Base-by-base conservation (phyloP, 2,797 vertebrate species). In the Muraenolepis orangiensis region DNA sequence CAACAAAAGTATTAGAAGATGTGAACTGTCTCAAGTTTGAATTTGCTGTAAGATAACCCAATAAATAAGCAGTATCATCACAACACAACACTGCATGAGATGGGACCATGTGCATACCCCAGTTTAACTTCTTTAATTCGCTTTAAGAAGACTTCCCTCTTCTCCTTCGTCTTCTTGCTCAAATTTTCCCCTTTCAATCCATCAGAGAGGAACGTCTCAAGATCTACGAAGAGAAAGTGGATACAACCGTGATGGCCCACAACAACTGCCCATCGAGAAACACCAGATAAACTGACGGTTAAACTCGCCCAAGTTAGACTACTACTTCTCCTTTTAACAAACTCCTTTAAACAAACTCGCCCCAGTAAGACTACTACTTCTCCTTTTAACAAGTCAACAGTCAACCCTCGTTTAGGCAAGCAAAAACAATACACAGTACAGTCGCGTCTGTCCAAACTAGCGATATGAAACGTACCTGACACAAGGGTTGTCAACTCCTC, bases 101-200 rank as follows among this genome's bases (percentile, higher is more conserved):
- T 16, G 32, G 14, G 7, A 29, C 11, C 5, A 5, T 14, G 12
- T 11, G 64, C 92, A 82, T 93, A 98, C 98, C 91, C 89, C 72
- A 86, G 77, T 82, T 96, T 98, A 80, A 97, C 80, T 73, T 97
- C 96, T 87, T 95, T 96, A 80, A 99, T 95, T 83, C 95, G 94
- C 89, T 93, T 98, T 87, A 96, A 90, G 84, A 98, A 93, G 31
- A 74, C 74, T 70, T 99, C 96, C 72, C 76, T 95, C 87, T 90
- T 97, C 75, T 99, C 97, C 84, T 97, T 99, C 30, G 93, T 94
- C 93, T 93, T 98, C 92, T 96, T 99, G 82, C 96, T 96, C 81
- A 99, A 88, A 90, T 84, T 96, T 91, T 99, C 98, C 72, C 92
- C 96, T 92, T 94, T 98, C 70, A 99, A 84, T 0, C 87, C 89